These are phyloP conservation scores for Matsumurasca onukii DNA, from an alignment of 1,140 invertebrate species.

Conservation along the genomic window DNA sequence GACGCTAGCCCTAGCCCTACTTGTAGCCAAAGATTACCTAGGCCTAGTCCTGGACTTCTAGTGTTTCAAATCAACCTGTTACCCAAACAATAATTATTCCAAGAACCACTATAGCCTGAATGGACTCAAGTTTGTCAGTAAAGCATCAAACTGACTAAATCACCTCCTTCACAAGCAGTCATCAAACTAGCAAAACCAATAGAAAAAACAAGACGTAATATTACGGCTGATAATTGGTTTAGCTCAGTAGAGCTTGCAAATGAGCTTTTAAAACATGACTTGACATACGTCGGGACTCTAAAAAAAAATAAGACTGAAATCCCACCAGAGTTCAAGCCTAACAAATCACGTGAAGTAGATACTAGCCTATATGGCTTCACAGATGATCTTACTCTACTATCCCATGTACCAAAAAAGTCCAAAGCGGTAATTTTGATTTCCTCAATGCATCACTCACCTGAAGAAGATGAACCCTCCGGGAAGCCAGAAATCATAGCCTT, in stretches of 20 bases:
- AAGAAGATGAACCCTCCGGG: no score
- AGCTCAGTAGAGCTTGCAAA: conserved; percentile 39
- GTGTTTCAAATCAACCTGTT: no score
- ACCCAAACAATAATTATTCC: no score
- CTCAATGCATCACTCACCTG: no score
- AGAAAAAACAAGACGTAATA: conserved; percentile 13
- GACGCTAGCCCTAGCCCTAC: no score
- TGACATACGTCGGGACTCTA: conserved; percentile 47
- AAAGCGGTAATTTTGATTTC: conserved; percentile 5
- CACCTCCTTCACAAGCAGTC: conserved; percentile 39
- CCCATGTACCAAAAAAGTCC: neutral
- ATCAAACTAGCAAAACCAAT: conserved; percentile 37
- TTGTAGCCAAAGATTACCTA: no score
- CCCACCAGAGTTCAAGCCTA: neutral
- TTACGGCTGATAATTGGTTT: no score
- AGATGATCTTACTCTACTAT: neutral
- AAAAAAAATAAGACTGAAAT: conserved; percentile 53
- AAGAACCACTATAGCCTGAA: no score
- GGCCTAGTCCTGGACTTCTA: no score
- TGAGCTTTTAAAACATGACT: conserved; percentile 16
- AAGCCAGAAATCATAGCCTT: conserved; percentile 22
- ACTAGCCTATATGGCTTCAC: neutral
- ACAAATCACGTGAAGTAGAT: neutral
- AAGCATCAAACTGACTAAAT: no score
- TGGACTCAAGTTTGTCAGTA: no score